Conservation (phyloP, 2,888 invertebrate genomes). For the Himalopsyche anomala region DNA sequence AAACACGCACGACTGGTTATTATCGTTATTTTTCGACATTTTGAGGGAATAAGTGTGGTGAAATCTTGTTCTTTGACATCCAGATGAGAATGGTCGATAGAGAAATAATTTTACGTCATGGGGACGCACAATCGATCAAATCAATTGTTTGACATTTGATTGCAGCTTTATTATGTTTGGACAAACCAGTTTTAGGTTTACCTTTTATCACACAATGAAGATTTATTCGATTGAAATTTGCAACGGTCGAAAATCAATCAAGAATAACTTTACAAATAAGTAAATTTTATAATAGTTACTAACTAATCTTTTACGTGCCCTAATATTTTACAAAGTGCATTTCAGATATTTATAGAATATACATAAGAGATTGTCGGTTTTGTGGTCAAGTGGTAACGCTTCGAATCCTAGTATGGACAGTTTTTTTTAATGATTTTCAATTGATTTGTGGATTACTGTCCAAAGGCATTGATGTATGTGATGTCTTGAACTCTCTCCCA, state of each 20-base stretch:
- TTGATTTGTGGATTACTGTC: too few relatives aligned
- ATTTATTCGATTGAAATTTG: constrained; percentile 42
- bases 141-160: constrained; percentile 62
- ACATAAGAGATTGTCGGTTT: too few relatives aligned
- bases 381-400: too few relatives aligned
- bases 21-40: constrained; percentile 54
- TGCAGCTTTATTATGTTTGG: constrained; percentile 62
- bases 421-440: too few relatives aligned
- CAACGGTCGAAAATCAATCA: constrained; percentile 61
- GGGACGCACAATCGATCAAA: constrained; percentile 62
- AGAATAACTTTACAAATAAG: neutral
- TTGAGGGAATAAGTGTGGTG: constrained; percentile 47
- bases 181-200: constrained; percentile 63
- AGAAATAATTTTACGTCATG: constrained; percentile 48
- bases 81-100: constrained; percentile 47
- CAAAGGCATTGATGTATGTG: too few relatives aligned
- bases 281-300: neutral
- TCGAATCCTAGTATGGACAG: too few relatives aligned
- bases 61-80: constrained; percentile 48
- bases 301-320: neutral
- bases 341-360: too few relatives aligned
- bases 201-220: constrained; percentile 29
- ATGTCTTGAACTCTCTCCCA: too few relatives aligned
- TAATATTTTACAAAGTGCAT: too few relatives aligned
- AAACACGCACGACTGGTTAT: constrained; percentile 53